phyloP scores from a whole-genome alignment of 2,113 vertebrate genomes.

The Shinisaurus crocodilurus region DNA sequence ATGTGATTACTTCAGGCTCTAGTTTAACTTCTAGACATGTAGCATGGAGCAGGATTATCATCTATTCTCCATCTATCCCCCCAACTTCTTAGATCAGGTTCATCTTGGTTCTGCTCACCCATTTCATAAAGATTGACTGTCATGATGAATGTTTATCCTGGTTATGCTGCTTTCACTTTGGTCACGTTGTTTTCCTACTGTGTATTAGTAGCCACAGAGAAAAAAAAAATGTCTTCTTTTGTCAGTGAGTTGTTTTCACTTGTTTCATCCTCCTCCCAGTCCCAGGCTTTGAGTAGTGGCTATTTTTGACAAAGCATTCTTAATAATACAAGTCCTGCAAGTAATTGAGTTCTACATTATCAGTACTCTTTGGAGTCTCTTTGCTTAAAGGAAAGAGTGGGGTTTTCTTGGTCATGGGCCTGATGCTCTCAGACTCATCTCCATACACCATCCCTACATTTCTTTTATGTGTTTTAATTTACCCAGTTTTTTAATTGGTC shows the following conservation, averaged over 20 bases:
- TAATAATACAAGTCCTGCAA: neutral
- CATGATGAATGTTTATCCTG: neutral
- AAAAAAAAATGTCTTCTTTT: neutral
- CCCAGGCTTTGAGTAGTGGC: neutral
- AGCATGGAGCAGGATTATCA: neutral
- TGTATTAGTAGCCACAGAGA: neutral
- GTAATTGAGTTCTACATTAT: neutral
- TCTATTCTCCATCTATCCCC: neutral
- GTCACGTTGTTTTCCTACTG: neutral
- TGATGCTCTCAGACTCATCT: neutral
- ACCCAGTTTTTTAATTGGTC: neutral
- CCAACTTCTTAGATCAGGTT: neutral
- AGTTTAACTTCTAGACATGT: constrained; percentile 12
- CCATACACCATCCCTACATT: no score
- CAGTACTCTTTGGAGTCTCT: neutral
- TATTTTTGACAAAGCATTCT: neutral
- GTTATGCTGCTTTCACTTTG: neutral
- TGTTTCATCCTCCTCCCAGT: neutral
- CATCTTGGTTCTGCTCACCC: neutral
- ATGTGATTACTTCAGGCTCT: constrained; percentile 34
- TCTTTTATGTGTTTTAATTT: no score
- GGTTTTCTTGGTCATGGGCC: neutral
- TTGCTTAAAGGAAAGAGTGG: neutral
- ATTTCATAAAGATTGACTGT: neutral
- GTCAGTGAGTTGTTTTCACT: neutral